Percentiles rank a stretch among this genome's conserved stretches.
Conservation (phyloP, 2,888 invertebrate genomes). For the Lepidocyrtoides sp. region DNA sequence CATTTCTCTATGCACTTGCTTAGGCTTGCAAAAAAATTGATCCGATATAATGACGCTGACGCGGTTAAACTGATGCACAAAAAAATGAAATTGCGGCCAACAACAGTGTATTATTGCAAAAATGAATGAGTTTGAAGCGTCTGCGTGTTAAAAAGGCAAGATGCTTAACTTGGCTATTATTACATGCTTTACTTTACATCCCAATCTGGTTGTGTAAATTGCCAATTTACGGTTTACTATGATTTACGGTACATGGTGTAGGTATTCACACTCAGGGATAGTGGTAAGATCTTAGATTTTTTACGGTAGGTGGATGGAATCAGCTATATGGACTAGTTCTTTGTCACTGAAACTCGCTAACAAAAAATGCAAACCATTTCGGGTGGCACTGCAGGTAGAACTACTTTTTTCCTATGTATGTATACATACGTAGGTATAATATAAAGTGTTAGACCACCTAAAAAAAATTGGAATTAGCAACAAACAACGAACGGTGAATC, state of each 20-base stretch:
- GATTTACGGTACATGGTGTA: conserved; percentile 24
- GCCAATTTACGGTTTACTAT: conserved; percentile 19
- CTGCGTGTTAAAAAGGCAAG: not conserved
- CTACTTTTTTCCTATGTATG: no score
- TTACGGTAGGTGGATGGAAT: no score
- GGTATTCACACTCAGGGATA: not conserved
- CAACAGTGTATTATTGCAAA: not conserved
- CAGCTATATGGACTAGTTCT: no score
- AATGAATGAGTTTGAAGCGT: not conserved
- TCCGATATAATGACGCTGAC: not conserved
- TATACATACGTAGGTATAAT: no score
- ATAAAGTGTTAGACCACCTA: no score
- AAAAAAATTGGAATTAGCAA: no score
- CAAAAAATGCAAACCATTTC: no score
- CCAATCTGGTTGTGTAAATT: conserved; percentile 51
- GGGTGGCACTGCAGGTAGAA: no score
- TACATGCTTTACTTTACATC: not conserved
- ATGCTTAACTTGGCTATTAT: not conserved
- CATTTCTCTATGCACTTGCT: conserved; percentile 25
- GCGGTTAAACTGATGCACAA: not conserved
- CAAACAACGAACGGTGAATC: no score
- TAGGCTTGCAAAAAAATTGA: not conserved
- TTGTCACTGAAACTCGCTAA: no score
- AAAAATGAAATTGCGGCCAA: not conserved
- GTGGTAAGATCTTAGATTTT: no score